Percentiles rank a stretch among this genome's conserved stretches.
phyloP scores from a whole-genome alignment of 2,888 invertebrate species.

The Heliconius cydno region DNA sequence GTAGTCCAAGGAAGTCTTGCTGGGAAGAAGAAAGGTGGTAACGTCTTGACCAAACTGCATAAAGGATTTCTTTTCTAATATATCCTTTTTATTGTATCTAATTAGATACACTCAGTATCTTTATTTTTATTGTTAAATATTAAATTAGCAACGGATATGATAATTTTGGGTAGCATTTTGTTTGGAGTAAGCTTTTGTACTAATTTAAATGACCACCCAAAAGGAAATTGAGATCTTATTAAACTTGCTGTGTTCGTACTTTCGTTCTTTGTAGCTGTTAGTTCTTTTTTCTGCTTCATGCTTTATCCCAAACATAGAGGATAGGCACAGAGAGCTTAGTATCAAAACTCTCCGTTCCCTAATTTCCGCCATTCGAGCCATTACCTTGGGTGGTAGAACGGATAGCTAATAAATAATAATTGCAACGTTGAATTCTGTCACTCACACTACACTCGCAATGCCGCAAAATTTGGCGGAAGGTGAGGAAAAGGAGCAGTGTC shows the following conservation, averaged over 20 bases:
- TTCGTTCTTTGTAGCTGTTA: no score
- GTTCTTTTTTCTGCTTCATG: background rate
- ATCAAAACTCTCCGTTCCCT: no score
- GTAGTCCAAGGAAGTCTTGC: conserved; percentile 71
- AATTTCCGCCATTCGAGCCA: no score
- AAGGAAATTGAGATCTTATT: background rate
- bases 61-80: conserved; percentile 48
- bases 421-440: no score
- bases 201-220: conserved; percentile 9
- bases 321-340: background rate
- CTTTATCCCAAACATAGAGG: background rate
- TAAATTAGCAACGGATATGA: conserved; percentile 30
- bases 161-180: conserved; percentile 15
- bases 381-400: no score
- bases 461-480: no score
- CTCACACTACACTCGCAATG: no score
- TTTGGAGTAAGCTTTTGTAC: conserved; percentile 7
- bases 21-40: conserved; percentile 63
- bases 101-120: conserved; percentile 31
- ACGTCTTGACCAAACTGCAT: conserved; percentile 70
- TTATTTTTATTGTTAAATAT: conserved; percentile 14
- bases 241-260: background rate
- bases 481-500: no score
- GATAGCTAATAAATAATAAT: no score
- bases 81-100: conserved; percentile 9